These are phyloP conservation scores for Pissodes strobi DNA, from an alignment of 1,140 invertebrate genomes.

Conservation along the genomic window DNA sequence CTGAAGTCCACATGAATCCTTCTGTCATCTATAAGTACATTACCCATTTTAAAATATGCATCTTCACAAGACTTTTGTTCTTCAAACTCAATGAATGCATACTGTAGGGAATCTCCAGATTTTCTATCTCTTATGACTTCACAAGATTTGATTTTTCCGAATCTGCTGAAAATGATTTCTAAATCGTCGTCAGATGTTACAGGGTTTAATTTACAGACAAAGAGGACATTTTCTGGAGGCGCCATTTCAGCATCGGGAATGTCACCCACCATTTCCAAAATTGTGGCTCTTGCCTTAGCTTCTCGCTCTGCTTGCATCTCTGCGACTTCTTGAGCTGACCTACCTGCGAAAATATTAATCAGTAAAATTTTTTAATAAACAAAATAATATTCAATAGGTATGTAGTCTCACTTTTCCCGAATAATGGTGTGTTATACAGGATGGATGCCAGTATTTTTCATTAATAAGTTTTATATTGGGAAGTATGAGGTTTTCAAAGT, in stretches of 20 bases:
- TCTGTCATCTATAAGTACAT: conserved; percentile 97
- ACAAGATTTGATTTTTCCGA: conserved; percentile 93
- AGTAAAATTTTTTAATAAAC: too few species aligned
- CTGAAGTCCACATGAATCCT: conserved; percentile 98
- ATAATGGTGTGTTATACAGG: too few species aligned
- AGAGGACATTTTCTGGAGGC: conserved; percentile 98
- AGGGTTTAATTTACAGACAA: conserved; percentile 99
- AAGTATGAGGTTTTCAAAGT: too few species aligned
- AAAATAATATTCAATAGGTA: too few species aligned
- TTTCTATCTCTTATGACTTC: conserved; percentile 96
- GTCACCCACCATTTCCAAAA: conserved; percentile 98
- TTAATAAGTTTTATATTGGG: too few species aligned
- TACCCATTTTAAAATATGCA: conserved; percentile 99
- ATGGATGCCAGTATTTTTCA: too few species aligned
- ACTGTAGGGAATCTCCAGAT: conserved; percentile 94
- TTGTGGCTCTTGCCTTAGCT: conserved; percentile 94
- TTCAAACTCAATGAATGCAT: conserved; percentile 99
- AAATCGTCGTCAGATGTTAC: conserved; percentile 97
- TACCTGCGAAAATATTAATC: conserved; percentile 53
- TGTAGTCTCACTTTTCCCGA: too few species aligned
- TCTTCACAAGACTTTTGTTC: conserved; percentile 94
- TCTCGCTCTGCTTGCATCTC: conserved; percentile 91
- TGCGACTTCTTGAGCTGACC: conserved; percentile 79
- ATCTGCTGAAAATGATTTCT: conserved; percentile 97
- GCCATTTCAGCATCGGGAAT: conserved; percentile 95